A percentile compares a stretch with the other conserved stretches of the same genome.
phyloP scores from a whole-genome alignment of 2,797 vertebrate genomes.

The Schizopygopsis malacanthus region DNA sequence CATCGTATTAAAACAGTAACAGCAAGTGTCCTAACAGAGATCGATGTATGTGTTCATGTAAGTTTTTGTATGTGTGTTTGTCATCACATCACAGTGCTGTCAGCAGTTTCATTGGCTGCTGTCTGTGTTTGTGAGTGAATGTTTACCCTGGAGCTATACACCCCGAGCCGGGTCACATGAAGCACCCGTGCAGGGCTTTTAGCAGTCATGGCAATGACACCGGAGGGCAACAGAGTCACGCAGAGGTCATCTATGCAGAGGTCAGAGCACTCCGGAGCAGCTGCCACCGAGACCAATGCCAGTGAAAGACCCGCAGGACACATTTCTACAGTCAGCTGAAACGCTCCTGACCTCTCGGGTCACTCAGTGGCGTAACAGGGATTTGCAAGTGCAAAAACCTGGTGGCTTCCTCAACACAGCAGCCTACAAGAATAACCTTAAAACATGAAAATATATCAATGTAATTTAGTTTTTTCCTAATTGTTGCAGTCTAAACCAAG shows the following conservation, averaged over 20 bases:
- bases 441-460: conserved; percentile 7
- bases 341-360: neutral
- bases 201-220: neutral
- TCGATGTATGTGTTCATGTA: neutral
- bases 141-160: neutral
- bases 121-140: conserved; percentile 24
- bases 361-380: neutral
- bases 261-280: conserved; percentile 32
- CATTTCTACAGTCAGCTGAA: conserved; percentile 17
- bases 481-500: neutral
- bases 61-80: neutral
- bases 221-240: neutral
- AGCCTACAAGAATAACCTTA: neutral
- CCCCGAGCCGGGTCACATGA: neutral
- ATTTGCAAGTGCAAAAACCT: neutral
- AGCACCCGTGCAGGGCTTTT: conserved; percentile 15
- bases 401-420: no score
- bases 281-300: conserved; percentile 12
- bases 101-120: conserved; percentile 18
- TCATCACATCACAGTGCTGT: conserved; percentile 18
- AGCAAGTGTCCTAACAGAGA: neutral
- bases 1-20: neutral
- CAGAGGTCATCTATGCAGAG: conserved; percentile 25
- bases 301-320: neutral
- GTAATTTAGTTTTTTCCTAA: neutral